phyloP scores from a whole-genome alignment of 2,888 invertebrate genomes.

The Cheiracanthium punctorium region DNA sequence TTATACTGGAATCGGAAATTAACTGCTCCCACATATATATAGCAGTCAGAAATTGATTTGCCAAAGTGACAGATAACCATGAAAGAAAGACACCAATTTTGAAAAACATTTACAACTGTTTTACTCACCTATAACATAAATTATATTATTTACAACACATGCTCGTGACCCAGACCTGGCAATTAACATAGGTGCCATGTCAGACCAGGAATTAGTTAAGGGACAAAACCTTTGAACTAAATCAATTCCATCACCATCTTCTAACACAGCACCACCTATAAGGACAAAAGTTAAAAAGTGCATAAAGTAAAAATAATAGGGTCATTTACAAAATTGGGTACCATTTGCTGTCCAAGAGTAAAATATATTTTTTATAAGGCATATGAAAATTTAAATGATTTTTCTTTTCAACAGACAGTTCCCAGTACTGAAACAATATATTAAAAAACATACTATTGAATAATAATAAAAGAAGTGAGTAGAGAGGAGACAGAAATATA shows the following conservation, averaged over 20 bases:
- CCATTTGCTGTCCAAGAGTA: too few species aligned
- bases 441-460: too few species aligned
- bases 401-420: too few species aligned
- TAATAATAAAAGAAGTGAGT: too few species aligned
- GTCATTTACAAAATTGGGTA: too few species aligned
- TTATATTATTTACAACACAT: conserved; percentile 77
- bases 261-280: conserved; percentile 77
- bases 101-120: too few species aligned
- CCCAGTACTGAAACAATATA: too few species aligned
- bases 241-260: conserved; percentile 78
- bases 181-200: conserved; percentile 77
- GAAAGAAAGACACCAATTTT: neutral
- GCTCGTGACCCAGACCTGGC: conserved; percentile 78
- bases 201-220: conserved; percentile 77
- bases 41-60: neutral
- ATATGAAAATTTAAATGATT: too few species aligned
- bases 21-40: neutral
- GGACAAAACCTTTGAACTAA: conserved; percentile 78
- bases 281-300: neutral
- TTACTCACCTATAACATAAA: conserved; percentile 78
- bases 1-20: neutral
- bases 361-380: too few species aligned
- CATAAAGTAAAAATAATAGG: too few species aligned
- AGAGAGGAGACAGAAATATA: too few species aligned
- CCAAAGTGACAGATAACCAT: neutral